Base-by-base conservation (phyloP, 92 coral and sea anemone genomes). In the Metridium senile region DNA sequence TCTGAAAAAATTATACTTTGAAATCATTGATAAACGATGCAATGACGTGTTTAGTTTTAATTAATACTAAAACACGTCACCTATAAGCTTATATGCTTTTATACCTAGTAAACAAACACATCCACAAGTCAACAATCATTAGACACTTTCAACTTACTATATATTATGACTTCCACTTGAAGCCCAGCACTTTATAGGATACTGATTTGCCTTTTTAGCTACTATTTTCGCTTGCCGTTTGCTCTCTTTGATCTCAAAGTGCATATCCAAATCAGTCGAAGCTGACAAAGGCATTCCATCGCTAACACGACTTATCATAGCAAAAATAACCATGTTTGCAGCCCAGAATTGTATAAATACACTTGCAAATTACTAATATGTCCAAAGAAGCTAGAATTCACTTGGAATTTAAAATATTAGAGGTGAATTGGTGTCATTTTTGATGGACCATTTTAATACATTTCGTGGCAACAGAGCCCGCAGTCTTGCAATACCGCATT, bases 271-370 rank as follows among this genome's bases (percentile, higher is more conserved):
- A 46, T 95, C 99, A 0, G 99, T 95, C 27, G 99, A 92, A 0
- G 99, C 99, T 18, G 99, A 89, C 35, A 95, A 80, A 3, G 99
- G 90, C 84, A 95, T 85, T 4, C 99, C 99, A 80, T 95, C 99
- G 66, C 83, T 73, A 35, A 95, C 91, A 17, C 99, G 97, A 21
- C 93, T 95, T 11, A 95, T 89, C 92, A 93, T 95, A 10, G 99
- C 96, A 49, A 88, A 95, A 66, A 93, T 82, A 65, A 95, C 97
- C 99, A 95, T 95, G 46, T 21, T 49, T 64, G 62, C 72, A 16
- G 33, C 11, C 34, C 1, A 35, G 33, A 20, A 39, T 6, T 39
- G 49, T 39, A 13, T 39, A 39, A 39, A 39, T 39, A 39, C 13
- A 39, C 49, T 39, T 39, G 6, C 49, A 39, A 39, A 39, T 39